Conservation (phyloP, 1,140 invertebrate genomes). For the Caenorhabditis elegans region DNA sequence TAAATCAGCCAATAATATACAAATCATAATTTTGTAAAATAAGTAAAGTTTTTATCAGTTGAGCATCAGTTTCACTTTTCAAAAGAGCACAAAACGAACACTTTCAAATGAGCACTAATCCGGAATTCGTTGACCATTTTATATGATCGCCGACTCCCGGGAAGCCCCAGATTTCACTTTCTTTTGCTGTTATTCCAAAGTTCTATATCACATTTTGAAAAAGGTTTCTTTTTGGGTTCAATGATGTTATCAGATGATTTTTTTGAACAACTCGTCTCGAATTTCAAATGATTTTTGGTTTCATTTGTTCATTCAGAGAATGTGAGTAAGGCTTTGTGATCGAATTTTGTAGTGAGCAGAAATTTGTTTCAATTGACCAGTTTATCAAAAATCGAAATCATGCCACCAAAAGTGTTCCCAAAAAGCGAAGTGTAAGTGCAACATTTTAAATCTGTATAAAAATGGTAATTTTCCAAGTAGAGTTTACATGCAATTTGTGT, state of each 20-base stretch:
- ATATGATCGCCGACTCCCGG: background rate
- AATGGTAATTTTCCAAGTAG: too few species aligned
- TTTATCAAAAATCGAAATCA: too few species aligned
- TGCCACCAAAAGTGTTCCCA: too few species aligned
- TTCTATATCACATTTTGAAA: background rate
- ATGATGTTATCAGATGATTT: background rate
- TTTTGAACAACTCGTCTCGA: background rate
- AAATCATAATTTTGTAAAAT: background rate
- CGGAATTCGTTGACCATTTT: background rate
- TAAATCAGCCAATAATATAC: background rate
- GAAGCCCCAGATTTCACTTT: conserved; percentile 4
- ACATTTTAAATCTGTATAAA: too few species aligned
- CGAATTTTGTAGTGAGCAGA: too few species aligned
- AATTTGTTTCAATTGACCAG: too few species aligned
- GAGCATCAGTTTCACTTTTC: background rate
- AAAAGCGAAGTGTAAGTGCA: too few species aligned
- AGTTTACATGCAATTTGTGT: too few species aligned
- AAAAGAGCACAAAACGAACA: conserved; percentile 7
- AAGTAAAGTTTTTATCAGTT: background rate
- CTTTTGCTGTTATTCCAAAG: background rate
- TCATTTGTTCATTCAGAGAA: background rate
- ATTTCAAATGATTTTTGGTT: conserved; percentile 7
- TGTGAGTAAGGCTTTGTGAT: too few species aligned
- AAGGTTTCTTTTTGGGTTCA: conserved; percentile 28
- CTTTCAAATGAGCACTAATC: conserved; percentile 25